Percentiles rank a stretch among this genome's conserved stretches.
These are phyloP conservation scores for Pogonocichla stellata DNA, from an alignment of 2,113 vertebrate species.

Conservation along the genomic window DNA sequence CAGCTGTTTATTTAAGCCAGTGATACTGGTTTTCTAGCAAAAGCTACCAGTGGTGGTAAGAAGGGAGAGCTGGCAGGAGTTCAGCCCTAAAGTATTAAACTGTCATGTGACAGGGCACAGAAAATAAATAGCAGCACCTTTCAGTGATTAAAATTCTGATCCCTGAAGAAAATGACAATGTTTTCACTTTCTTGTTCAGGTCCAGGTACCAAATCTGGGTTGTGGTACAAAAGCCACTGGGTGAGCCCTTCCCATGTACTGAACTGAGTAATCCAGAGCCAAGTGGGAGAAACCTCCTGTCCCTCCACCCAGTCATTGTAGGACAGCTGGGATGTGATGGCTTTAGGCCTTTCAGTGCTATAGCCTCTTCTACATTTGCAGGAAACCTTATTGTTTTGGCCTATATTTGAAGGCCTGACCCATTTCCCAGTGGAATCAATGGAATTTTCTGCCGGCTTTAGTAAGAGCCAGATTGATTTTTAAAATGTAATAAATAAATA, in stretches of 20 bases:
- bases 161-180: neutral
- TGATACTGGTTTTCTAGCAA: constrained; percentile 7
- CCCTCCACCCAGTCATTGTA: neutral
- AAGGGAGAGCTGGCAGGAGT: neutral
- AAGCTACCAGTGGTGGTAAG: neutral
- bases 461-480: neutral
- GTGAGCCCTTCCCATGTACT: neutral
- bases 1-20: neutral
- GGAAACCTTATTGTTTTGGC: neutral
- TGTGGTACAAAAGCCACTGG: neutral
- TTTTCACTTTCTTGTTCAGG: neutral
- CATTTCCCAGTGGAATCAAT: neutral
- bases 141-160: neutral
- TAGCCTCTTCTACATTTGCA: neutral
- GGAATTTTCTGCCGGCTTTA: neutral
- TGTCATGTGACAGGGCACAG: neutral
- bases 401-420: neutral
- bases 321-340: neutral
- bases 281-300: neutral
- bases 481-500: neutral
- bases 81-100: neutral
- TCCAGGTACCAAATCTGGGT: fast-evolving
- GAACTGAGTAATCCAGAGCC: neutral
- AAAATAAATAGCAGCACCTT: neutral
- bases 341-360: neutral